Evolutionary conservation across 2,113 vertebrate species (phyloP), one percentile per base, ranked within the genome.

Genomic region (Pithys albifrons): DNA sequence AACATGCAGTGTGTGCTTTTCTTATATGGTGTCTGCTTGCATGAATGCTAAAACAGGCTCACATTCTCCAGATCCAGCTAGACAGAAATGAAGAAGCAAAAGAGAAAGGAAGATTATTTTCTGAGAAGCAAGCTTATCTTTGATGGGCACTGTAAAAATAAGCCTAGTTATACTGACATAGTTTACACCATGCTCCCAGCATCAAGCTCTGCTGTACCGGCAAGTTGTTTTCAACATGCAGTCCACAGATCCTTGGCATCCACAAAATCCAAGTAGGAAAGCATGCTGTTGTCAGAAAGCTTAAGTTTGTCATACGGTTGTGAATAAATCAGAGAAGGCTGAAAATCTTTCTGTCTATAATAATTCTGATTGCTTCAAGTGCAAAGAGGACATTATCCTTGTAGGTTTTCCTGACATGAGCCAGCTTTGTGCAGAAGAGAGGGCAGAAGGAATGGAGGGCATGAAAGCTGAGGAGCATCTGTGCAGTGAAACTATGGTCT

Each of bases 381-480:
- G 6, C 43, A 96, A 90, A 37, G 97, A 91, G 84, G 86, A 98
- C 58, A 97, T 91, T 2, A 88, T 98, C 64, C 96, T 96, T 24
- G 94, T 98, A 74, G 97, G 98, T 93, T 97, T 94, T 27, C 96
- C 97, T 11, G 85, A 96, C 41, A 89, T 71, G 14, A 90, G 67
- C 65, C 96, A 97, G 88, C 98, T 96, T 45, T 98, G 98, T 74
- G 98, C 98, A 24, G 99, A 99, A 95, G 98, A 98, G 95, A 85
- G 98, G 59, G 99, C 99, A 46, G 99, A 99, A 95, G 97, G 97
- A 95, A 98, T 98, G 97, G 98, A 97, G 64, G 97, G 94, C 85
- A 96, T 97, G 54, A 98, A 98, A 67, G 87, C 97, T 7, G 95
- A 96, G 64, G 96, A 98, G 14, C 95, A 51, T 37, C 71, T 85